Evolutionary conservation across 2,888 invertebrate species (phyloP).

Genomic region (Habrosyne pyritoides): DNA sequence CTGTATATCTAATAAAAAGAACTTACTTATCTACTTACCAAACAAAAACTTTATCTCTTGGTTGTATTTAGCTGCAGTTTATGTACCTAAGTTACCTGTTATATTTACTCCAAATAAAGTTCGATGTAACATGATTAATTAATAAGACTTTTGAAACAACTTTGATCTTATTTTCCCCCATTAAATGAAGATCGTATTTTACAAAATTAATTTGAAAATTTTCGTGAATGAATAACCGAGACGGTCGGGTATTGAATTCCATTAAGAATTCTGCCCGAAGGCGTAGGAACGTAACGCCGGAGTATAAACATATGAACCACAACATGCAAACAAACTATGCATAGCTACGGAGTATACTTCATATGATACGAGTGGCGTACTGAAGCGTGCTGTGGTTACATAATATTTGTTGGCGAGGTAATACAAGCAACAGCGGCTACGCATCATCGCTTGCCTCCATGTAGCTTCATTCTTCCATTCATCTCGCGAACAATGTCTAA

Average conservation of each 20-base stretch:
- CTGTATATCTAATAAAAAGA: too few species aligned
- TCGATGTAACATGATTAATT: neutral
- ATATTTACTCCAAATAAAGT: too few species aligned
- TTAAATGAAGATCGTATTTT: neutral
- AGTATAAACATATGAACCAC: constrained; percentile 5
- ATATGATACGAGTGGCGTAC: constrained; percentile 19
- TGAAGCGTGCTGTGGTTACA: constrained; percentile 23
- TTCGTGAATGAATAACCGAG: constrained; percentile 5
- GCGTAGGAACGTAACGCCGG: constrained; percentile 3
- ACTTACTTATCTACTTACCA: too few species aligned
- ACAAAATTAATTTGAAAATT: constrained; percentile 6
- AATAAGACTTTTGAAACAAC: neutral
- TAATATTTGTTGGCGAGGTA: constrained; percentile 40
- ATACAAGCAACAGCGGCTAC: constrained; percentile 22
- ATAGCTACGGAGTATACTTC: neutral
- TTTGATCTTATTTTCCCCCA: neutral
- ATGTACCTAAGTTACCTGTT: too few species aligned
- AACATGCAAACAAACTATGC: constrained; percentile 2
- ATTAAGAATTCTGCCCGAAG: constrained; percentile 7
- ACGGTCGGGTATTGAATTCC: constrained; percentile 8
- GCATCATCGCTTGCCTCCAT: constrained; percentile 13
- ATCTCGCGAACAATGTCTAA: constrained; percentile 50
- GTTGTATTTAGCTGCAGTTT: too few species aligned
- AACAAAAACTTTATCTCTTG: too few species aligned
- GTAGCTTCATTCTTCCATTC: constrained; percentile 41